Conservation (phyloP, 2,113 vertebrate species). For the Odocoileus virginianus region DNA sequence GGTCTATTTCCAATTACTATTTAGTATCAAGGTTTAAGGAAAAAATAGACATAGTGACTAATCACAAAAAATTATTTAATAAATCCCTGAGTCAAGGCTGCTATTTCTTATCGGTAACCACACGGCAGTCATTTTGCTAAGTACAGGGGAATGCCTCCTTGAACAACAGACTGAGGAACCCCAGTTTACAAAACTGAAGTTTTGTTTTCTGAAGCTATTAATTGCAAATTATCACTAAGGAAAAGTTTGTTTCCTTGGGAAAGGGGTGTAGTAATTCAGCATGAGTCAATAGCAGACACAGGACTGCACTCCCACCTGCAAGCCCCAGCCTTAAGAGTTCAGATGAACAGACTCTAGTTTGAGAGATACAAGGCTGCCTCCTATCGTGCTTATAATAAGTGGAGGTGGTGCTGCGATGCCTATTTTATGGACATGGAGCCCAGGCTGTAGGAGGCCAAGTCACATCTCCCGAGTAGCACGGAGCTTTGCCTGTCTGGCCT, state of each 20-base stretch:
- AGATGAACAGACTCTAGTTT: not conserved
- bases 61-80: not conserved
- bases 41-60: not conserved
- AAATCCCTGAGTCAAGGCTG: not conserved
- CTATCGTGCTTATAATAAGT: not conserved
- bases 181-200: not conserved
- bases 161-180: not conserved
- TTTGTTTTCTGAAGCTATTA: not conserved
- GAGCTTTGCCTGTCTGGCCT: not conserved
- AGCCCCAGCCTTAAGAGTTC: not conserved
- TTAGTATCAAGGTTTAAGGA: not conserved
- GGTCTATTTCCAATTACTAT: not conserved
- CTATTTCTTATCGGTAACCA: not conserved
- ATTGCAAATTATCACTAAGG: not conserved
- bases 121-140: not conserved
- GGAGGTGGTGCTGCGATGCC: not conserved
- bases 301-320: not conserved
- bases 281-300: not conserved
- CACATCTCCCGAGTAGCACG: not conserved
- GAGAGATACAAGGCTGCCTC: not conserved
- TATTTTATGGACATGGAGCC: not conserved
- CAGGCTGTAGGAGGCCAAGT: not conserved
- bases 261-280: not conserved
- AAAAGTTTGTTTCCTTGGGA: not conserved
- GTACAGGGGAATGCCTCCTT: not conserved